phyloP scores from a whole-genome alignment of 1,140 invertebrate species.

The Microplitis demolitor region DNA sequence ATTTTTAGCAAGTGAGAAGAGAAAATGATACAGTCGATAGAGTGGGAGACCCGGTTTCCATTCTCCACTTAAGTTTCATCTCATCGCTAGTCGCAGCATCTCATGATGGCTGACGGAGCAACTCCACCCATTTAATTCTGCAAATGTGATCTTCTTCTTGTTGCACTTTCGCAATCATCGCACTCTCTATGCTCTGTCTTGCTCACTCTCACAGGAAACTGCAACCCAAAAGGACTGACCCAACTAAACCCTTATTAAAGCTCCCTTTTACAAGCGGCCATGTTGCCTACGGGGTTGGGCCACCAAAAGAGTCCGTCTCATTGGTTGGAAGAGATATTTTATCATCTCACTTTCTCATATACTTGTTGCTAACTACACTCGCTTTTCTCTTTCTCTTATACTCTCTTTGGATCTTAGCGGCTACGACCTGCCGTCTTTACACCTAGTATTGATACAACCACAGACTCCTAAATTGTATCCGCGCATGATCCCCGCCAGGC shows the following conservation, averaged over 20 bases:
- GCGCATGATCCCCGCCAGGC: background rate
- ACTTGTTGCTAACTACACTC: background rate
- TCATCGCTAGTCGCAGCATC: constrained; percentile 42
- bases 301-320: constrained; percentile 56
- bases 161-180: background rate
- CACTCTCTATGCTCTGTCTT: background rate
- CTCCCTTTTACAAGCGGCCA: constrained; percentile 55
- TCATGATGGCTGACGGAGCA: constrained; percentile 57
- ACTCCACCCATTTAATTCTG: constrained; percentile 44
- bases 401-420: constrained; percentile 30
- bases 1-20: constrained; percentile 2
- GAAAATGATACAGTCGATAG: constrained; percentile 28
- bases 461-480: constrained; percentile 5
- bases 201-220: constrained; percentile 12
- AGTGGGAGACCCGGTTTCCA: constrained; percentile 29
- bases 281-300: constrained; percentile 58
- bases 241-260: constrained; percentile 52
- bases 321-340: constrained; percentile 44
- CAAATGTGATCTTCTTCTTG: constrained; percentile 15
- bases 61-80: constrained; percentile 40
- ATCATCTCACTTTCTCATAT: constrained; percentile 14
- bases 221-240: constrained; percentile 38
- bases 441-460: constrained; percentile 7
- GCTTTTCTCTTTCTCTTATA: constrained; percentile 22
- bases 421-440: constrained; percentile 18